Percentiles rank a stretch among this genome's conserved stretches.
Evolutionary conservation across 2,797 vertebrate genomes (phyloP).

Genomic region (Malacoctenus gilli): DNA sequence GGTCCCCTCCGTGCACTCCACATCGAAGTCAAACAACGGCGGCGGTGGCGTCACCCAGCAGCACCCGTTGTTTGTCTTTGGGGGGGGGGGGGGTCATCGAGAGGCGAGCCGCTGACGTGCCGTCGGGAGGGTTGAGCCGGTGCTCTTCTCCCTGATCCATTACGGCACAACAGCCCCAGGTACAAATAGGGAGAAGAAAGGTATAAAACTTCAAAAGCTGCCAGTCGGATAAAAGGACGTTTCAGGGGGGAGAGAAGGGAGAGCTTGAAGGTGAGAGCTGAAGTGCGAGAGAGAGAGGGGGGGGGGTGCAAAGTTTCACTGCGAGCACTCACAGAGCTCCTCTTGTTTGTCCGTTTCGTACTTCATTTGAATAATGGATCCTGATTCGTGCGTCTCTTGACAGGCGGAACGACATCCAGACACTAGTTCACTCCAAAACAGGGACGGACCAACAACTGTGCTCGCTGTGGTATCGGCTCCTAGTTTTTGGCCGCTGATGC

Average conservation of each 20-base stretch:
- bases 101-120: constrained; percentile 26
- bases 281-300: constrained; percentile 5
- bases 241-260: constrained; percentile 7
- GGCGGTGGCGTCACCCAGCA: too few relatives aligned
- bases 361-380: background rate
- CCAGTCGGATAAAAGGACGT: constrained; percentile 31
- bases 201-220: constrained; percentile 45
- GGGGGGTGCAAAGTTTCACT: background rate
- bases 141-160: constrained; percentile 35
- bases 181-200: constrained; percentile 49
- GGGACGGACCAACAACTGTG: too few relatives aligned
- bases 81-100: too few relatives aligned
- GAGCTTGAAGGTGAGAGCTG: constrained; percentile 5
- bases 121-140: constrained; percentile 25
- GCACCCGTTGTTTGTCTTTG: too few relatives aligned
- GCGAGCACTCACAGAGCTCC: constrained; percentile 3
- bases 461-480: too few relatives aligned
- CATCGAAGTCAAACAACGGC: too few relatives aligned
- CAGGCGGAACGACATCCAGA: too few relatives aligned
- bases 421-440: too few relatives aligned
- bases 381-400: constrained; percentile 4
- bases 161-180: constrained; percentile 40
- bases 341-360: constrained; percentile 1
- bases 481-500: too few relatives aligned
- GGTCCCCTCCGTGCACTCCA: too few relatives aligned